Evolutionary conservation across 2,888 invertebrate genomes (phyloP).

Genomic region (Eilema caniola): DNA sequence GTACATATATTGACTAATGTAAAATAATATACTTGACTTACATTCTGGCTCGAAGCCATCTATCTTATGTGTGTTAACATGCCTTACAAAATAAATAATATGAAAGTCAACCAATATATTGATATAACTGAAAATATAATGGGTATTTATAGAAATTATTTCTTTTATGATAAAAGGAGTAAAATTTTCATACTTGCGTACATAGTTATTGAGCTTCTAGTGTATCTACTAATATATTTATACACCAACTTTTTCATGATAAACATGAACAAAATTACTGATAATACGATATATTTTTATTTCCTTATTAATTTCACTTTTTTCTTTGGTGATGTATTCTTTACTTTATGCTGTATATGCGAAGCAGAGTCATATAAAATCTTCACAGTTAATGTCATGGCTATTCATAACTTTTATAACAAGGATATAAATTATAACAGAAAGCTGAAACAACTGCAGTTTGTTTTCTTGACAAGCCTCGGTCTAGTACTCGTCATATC

Average conservation of each 20-base stretch:
- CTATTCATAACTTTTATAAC: background rate
- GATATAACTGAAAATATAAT: constrained; percentile 8
- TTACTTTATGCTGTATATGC: background rate
- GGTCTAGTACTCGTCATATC: background rate
- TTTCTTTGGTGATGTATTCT: background rate
- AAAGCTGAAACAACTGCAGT: background rate
- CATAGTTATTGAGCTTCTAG: background rate
- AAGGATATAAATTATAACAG: background rate
- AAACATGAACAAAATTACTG: background rate
- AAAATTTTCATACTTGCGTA: background rate
- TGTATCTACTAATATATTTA: background rate
- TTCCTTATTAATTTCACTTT: background rate
- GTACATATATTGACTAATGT: background rate
- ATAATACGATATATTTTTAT: background rate
- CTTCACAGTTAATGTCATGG: constrained; percentile 1
- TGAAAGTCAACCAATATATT: background rate
- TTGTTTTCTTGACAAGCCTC: background rate
- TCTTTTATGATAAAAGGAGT: background rate
- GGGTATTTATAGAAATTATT: constrained; percentile 6
- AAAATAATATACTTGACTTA: background rate
- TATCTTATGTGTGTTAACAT: background rate
- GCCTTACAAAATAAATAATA: background rate
- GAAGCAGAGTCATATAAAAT: background rate
- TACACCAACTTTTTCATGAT: background rate
- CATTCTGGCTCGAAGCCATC: background rate